Conservation (phyloP, 2,113 vertebrate species). For the Sebastes schlegelii region DNA sequence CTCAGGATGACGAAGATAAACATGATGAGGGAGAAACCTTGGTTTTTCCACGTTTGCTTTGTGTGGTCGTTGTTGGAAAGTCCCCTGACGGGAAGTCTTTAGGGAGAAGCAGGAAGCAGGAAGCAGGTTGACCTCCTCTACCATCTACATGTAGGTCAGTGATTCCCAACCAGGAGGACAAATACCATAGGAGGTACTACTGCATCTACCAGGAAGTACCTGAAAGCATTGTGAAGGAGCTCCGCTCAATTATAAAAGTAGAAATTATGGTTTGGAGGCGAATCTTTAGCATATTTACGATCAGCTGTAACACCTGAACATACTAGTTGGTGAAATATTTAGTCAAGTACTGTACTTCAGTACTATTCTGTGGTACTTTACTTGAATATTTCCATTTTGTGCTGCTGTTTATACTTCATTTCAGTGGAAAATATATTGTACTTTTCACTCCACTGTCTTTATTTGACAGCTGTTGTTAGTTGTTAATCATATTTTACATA, state of each 20-base stretch:
- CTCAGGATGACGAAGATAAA: neutral
- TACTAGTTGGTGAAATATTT: neutral
- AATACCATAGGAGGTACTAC: neutral
- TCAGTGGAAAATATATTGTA: neutral
- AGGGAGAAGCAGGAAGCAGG: slow-evolving; percentile 16
- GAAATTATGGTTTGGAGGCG: neutral
- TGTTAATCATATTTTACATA: neutral
- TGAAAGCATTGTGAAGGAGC: neutral
- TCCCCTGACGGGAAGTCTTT: neutral
- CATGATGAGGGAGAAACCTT: neutral
- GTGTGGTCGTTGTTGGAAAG: neutral
- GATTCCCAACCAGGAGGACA: too few species aligned
- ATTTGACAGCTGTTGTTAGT: neutral
- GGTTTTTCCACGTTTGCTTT: neutral
- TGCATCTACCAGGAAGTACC: neutral
- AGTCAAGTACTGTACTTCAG: neutral
- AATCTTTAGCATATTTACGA: neutral
- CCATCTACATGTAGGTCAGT: neutral
- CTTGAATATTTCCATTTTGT: neutral
- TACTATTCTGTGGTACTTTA: neutral
- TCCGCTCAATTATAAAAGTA: neutral
- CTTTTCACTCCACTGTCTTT: neutral
- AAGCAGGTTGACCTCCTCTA: neutral
- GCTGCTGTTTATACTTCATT: neutral
- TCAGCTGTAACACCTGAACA: neutral